Evolutionary conservation across 2,797 vertebrate genomes (phyloP).

Genomic region (Lepus oiostolus): DNA sequence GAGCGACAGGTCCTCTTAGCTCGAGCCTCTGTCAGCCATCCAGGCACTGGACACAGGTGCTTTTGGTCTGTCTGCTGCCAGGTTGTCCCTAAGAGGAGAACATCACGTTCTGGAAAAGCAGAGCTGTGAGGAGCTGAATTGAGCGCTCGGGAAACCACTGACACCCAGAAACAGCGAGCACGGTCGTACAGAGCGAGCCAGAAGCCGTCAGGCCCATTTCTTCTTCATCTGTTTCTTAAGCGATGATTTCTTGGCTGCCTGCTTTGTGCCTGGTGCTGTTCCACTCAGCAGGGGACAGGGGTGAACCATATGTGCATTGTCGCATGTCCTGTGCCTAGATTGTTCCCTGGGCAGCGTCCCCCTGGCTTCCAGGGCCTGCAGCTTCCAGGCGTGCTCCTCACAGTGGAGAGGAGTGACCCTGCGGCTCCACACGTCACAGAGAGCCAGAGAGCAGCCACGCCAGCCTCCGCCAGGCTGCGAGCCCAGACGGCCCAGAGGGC

Average conservation of each 20-base stretch:
- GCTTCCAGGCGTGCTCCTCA: neutral
- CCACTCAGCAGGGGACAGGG: neutral
- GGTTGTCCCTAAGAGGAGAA: constrained; percentile 8
- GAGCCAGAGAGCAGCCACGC: neutral
- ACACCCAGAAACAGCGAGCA: neutral
- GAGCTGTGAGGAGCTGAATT: neutral
- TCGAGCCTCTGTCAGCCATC: neutral
- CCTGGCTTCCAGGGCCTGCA: neutral
- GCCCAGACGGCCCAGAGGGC: constrained; percentile 7
- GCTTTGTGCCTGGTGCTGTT: neutral
- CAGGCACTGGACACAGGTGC: neutral
- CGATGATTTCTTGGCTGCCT: neutral
- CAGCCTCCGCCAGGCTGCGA: neutral
- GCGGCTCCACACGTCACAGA: accelerated
- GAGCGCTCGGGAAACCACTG: neutral
- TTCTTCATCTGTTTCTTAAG: neutral
- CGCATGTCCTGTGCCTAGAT: neutral
- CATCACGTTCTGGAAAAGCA: neutral
- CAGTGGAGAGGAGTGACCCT: neutral
- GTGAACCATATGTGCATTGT: neutral
- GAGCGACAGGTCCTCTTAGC: neutral
- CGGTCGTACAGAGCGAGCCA: neutral
- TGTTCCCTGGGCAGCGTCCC: neutral
- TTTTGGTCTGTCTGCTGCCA: neutral
- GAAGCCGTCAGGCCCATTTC: too few relatives aligned